Evolutionary conservation across 2,113 vertebrate species (phyloP).

Genomic region (Hippocampus guttulatus): DNA sequence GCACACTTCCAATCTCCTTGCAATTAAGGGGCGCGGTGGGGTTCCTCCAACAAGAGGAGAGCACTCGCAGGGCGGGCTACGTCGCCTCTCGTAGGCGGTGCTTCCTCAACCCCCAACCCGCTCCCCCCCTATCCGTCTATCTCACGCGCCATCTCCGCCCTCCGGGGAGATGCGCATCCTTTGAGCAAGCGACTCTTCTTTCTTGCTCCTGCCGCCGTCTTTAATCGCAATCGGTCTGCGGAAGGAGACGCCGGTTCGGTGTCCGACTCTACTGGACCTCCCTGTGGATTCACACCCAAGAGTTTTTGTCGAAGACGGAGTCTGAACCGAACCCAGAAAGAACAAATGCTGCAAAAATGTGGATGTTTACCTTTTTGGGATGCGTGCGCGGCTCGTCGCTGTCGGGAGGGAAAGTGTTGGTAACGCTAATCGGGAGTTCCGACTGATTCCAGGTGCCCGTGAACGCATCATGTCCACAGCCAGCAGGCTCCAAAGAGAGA

Average conservation of each 20-base stretch:
- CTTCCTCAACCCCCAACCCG: slow-evolving; percentile 24
- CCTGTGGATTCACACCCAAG: slow-evolving; percentile 20
- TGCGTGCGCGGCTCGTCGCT: not conserved
- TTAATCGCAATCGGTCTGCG: slow-evolving; percentile 31
- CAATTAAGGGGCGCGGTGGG: slow-evolving; percentile 6
- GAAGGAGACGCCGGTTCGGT: slow-evolving; percentile 27
- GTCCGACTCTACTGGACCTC: slow-evolving; percentile 9
- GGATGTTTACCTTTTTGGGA: slow-evolving; percentile 6
- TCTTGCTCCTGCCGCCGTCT: slow-evolving; percentile 12
- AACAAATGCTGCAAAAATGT: slow-evolving; percentile 7
- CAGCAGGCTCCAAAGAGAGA: not conserved
- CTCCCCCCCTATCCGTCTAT: slow-evolving; percentile 33
- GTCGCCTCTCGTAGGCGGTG: slow-evolving; percentile 45
- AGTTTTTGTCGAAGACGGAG: slow-evolving; percentile 30
- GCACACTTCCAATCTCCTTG: slow-evolving; percentile 8
- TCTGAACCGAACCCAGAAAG: slow-evolving; percentile 16
- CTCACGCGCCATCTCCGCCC: slow-evolving; percentile 60
- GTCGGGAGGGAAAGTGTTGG: not conserved
- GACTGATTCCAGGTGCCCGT: not conserved
- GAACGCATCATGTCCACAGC: slow-evolving; percentile 4
- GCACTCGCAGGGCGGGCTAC: slow-evolving; percentile 30
- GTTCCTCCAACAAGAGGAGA: slow-evolving; percentile 5
- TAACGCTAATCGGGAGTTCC: not conserved
- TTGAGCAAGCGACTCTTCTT: slow-evolving; percentile 36
- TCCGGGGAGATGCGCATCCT: slow-evolving; percentile 48